phyloP scores from a whole-genome alignment of 2,113 vertebrate species.

The Galemys pyrenaicus region DNA sequence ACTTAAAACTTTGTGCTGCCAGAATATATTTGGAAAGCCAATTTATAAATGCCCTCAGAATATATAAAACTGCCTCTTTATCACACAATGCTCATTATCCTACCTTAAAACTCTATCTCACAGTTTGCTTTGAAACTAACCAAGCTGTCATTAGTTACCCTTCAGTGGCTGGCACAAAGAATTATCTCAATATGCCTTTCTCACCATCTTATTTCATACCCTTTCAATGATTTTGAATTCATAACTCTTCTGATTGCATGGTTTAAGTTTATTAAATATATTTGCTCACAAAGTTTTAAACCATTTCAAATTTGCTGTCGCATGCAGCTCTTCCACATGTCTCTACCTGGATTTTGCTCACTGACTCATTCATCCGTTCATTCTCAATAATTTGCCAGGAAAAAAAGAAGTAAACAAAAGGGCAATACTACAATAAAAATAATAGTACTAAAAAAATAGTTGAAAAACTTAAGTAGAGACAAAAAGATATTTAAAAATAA shows the following conservation, averaged over 20 bases:
- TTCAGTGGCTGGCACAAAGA: not conserved
- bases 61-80: not conserved
- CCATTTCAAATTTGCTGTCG: not conserved
- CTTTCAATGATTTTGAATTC: not conserved
- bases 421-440: not conserved
- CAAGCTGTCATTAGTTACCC: not conserved
- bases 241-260: not conserved
- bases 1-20: not conserved
- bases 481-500: not conserved
- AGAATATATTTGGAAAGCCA: not conserved
- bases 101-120: not conserved
- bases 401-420: not conserved
- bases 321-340: not conserved
- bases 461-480: not conserved
- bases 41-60: not conserved
- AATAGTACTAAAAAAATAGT: not conserved
- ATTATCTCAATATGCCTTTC: not conserved
- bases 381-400: not conserved
- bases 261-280: not conserved
- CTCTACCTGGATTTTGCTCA: not conserved
- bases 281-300: not conserved
- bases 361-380: not conserved
- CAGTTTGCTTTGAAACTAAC: not conserved
- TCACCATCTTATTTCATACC: not conserved
- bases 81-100: not conserved